Conservation (phyloP, 1,140 invertebrate genomes). For the Asbolus verrucosus region DNA sequence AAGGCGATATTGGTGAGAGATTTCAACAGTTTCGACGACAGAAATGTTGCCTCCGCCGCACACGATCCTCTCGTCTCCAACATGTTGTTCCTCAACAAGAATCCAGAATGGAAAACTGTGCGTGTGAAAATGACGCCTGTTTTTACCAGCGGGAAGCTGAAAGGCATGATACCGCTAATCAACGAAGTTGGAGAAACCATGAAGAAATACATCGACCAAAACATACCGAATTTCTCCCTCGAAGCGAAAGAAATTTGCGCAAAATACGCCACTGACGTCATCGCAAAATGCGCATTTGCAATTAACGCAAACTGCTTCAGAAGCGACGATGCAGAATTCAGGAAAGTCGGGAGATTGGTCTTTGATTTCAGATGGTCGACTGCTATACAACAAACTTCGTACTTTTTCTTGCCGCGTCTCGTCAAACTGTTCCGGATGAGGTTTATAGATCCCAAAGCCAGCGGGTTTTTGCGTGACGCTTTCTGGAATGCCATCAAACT, state of each 20-base stretch:
- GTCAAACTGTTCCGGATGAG: slow-evolving; percentile 47
- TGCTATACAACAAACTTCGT: slow-evolving; percentile 42
- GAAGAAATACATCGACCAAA: slow-evolving; percentile 44
- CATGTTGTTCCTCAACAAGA: slow-evolving; percentile 58
- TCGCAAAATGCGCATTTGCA: slow-evolving; percentile 66
- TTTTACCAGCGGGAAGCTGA: slow-evolving; percentile 69
- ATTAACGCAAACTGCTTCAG: slow-evolving; percentile 63
- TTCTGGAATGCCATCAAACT: slow-evolving; percentile 49
- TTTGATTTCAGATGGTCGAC: slow-evolving; percentile 45
- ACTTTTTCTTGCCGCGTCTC: slow-evolving; percentile 50
- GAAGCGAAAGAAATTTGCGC: slow-evolving; percentile 54
- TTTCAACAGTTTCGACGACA: slow-evolving; percentile 70
- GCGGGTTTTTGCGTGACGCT: slow-evolving; percentile 43
- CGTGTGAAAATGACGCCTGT: slow-evolving; percentile 67
- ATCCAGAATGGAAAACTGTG: slow-evolving; percentile 66
- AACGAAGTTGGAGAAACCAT: slow-evolving; percentile 48
- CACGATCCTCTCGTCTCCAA: slow-evolving; percentile 30
- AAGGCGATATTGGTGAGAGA: slow-evolving; percentile 69
- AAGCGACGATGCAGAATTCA: slow-evolving; percentile 64
- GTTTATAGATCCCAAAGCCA: slow-evolving; percentile 44
- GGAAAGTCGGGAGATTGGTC: slow-evolving; percentile 46
- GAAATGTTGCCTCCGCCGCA: slow-evolving; percentile 29
- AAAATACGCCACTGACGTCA: slow-evolving; percentile 68
- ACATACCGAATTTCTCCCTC: slow-evolving; percentile 19
- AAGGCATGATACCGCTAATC: slow-evolving; percentile 62